These are phyloP conservation scores for Volucella bombylans DNA, from an alignment of 2,888 invertebrate genomes.

Conservation along the genomic window DNA sequence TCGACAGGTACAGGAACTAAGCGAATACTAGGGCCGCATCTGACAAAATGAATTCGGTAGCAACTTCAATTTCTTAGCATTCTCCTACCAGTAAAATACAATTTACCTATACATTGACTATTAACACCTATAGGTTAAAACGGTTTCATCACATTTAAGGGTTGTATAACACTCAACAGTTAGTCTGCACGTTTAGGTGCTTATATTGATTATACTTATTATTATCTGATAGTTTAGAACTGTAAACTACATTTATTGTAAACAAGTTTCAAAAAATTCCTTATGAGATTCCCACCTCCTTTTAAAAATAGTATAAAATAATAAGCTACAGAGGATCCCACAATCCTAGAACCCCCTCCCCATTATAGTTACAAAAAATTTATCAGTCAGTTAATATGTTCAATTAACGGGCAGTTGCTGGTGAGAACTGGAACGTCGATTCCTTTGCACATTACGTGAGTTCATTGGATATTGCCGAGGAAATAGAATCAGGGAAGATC, in stretches of 20 bases:
- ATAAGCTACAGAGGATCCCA: slow-evolving; percentile 37
- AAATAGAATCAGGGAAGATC: slow-evolving; percentile 88
- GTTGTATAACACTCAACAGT: slow-evolving; percentile 67
- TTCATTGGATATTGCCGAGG: slow-evolving; percentile 83
- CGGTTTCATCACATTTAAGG: slow-evolving; percentile 69
- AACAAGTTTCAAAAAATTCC: slow-evolving; percentile 57
- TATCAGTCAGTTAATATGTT: slow-evolving; percentile 65
- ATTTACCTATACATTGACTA: slow-evolving; percentile 73
- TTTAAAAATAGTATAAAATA: slow-evolving; percentile 64
- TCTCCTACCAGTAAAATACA: slow-evolving; percentile 66
- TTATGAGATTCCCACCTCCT: slow-evolving; percentile 59
- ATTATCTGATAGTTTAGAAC: slow-evolving; percentile 59
- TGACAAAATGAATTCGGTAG: slow-evolving; percentile 43
- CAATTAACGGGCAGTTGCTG: slow-evolving; percentile 71
- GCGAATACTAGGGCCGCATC: slow-evolving; percentile 58
- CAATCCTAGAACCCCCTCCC: slow-evolving; percentile 37
- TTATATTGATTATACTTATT: slow-evolving; percentile 54
- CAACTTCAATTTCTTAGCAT: slow-evolving; percentile 47
- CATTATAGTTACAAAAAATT: slow-evolving; percentile 26
- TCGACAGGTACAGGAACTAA: slow-evolving; percentile 72
- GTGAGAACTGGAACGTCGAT: slow-evolving; percentile 71
- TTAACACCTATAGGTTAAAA: slow-evolving; percentile 69
- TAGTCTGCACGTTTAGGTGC: slow-evolving; percentile 37
- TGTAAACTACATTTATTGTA: slow-evolving; percentile 56
- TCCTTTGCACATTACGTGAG: slow-evolving; percentile 81